These are phyloP conservation scores for Nipponia nippon DNA, from an alignment of 2,113 vertebrate species.

Conservation along the genomic window DNA sequence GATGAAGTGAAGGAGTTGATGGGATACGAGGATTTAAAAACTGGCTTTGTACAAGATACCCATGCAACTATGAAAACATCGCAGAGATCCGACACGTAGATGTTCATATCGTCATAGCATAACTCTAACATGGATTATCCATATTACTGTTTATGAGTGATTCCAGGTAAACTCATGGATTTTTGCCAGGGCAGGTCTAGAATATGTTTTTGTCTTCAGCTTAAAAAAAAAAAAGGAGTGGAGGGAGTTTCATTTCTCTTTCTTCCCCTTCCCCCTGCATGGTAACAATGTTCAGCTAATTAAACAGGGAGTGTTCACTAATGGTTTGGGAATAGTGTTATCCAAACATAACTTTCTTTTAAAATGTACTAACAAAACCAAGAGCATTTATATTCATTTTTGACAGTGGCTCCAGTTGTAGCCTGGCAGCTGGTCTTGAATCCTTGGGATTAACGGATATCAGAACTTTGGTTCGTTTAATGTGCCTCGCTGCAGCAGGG, in stretches of 20 bases:
- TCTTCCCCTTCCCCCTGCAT: background rate
- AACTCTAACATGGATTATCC: background rate
- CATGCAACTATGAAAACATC: background rate
- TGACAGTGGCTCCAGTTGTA: constrained; percentile 95
- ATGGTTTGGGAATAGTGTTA: background rate
- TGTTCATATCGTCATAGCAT: background rate
- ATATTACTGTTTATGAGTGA: background rate
- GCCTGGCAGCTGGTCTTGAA: constrained; percentile 96
- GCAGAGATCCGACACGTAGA: background rate
- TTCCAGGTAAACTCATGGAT: background rate
- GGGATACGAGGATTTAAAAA: background rate
- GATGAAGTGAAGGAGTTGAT: background rate
- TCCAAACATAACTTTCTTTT: background rate
- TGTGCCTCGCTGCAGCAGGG: constrained; percentile 95
- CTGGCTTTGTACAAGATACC: background rate
- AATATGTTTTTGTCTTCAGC: background rate
- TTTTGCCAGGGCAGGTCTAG: background rate
- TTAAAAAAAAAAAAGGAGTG: background rate
- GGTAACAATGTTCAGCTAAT: background rate
- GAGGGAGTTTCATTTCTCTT: background rate
- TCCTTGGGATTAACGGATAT: constrained; percentile 95
- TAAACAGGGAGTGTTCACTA: background rate
- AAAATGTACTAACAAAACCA: background rate
- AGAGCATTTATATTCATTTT: background rate
- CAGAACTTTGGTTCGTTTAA: constrained; percentile 90